phyloP scores from a whole-genome alignment of 1,140 invertebrate species.

The Parapsyche elsis region DNA sequence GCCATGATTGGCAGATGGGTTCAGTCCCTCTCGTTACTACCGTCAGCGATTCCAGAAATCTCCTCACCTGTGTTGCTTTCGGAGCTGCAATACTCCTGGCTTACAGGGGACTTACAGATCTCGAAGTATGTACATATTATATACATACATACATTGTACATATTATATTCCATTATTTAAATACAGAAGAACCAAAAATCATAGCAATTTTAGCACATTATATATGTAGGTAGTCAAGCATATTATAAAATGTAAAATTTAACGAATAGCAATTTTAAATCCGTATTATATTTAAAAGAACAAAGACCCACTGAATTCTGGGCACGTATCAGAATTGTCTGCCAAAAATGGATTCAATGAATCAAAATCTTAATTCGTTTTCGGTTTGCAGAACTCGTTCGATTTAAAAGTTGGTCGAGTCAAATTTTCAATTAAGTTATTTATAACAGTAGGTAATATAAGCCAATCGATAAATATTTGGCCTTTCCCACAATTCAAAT shows the following conservation, averaged over 20 bases:
- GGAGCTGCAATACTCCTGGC: conserved; percentile 70
- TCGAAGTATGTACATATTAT: conserved; percentile 71
- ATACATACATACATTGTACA: neutral
- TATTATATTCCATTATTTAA: too few relatives aligned
- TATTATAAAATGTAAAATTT: too few relatives aligned
- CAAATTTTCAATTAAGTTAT: too few relatives aligned
- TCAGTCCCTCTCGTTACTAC: conserved; percentile 81
- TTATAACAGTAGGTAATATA: too few relatives aligned
- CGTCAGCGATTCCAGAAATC: conserved; percentile 75
- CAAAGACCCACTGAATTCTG: neutral
- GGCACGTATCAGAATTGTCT: neutral
- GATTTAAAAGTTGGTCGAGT: too few relatives aligned
- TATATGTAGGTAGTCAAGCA: neutral
- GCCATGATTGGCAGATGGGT: conserved; percentile 91
- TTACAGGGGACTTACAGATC: conserved; percentile 72
- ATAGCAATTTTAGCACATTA: neutral
- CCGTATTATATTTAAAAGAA: neutral
- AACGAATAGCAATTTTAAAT: neutral
- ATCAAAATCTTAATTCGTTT: neutral
- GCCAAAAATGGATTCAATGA: conserved; percentile 23
- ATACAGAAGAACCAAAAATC: too few relatives aligned
- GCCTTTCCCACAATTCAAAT: too few relatives aligned
- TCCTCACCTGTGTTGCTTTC: conserved; percentile 77
- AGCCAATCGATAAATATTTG: too few relatives aligned
- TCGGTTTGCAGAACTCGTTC: neutral